Conservation (phyloP, 2,113 vertebrate species). For the Misgurnus anguillicaudatus region DNA sequence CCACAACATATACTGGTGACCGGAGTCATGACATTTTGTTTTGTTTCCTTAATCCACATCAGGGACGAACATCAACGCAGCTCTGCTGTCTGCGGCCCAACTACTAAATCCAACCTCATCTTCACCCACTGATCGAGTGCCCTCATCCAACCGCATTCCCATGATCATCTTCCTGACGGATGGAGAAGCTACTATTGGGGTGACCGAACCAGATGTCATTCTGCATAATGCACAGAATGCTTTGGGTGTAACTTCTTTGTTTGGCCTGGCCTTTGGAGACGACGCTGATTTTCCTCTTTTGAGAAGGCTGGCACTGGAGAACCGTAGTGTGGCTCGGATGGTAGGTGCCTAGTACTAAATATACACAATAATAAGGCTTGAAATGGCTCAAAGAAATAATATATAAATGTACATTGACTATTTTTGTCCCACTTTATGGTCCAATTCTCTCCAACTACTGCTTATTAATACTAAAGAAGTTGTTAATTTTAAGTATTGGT, state of each 20-base stretch:
- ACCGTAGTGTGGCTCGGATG: conserved; percentile 72
- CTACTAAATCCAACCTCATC: conserved; percentile 69
- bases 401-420: too few relatives aligned
- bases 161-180: conserved; percentile 84
- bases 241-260: conserved; percentile 73
- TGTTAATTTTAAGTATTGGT: too few relatives aligned
- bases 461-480: too few relatives aligned
- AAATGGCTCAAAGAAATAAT: too few relatives aligned
- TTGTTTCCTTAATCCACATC: conserved; percentile 13
- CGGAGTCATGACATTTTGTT: background rate
- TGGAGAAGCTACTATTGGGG: conserved; percentile 80
- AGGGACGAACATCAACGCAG: conserved; percentile 86
- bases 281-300: conserved; percentile 81
- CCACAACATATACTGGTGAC: too few relatives aligned
- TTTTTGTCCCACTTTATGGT: too few relatives aligned
- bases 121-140: conserved; percentile 44
- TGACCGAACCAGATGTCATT: conserved; percentile 73
- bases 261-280: conserved; percentile 82
- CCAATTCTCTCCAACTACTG: too few relatives aligned
- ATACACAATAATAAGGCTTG: background rate
- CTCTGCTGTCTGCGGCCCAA: conserved; percentile 78
- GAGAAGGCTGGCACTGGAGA: conserved; percentile 77
- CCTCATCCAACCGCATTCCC: conserved; percentile 66
- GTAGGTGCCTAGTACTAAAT: conserved; percentile 40
- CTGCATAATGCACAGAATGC: conserved; percentile 74